A percentile compares a stretch with the other conserved stretches of the same genome.
phyloP scores from a whole-genome alignment of 2,888 invertebrate species.

The Heliconius charithonia region DNA sequence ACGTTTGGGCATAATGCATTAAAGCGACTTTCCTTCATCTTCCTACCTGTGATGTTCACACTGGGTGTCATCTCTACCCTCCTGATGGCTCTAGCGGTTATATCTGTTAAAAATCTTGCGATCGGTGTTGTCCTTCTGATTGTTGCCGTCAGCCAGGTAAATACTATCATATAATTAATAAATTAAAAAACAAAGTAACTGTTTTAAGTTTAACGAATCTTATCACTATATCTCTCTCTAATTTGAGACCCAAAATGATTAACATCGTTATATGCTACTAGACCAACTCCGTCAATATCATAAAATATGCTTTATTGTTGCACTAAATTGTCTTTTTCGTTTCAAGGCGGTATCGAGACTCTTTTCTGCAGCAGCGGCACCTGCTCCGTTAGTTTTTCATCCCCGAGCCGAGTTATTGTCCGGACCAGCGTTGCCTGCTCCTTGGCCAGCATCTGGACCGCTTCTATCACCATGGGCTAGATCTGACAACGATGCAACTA shows the following conservation, averaged over 20 bases:
- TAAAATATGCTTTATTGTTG: not conserved
- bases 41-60: slow-evolving; percentile 90
- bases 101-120: slow-evolving; percentile 89
- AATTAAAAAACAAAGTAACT: not conserved
- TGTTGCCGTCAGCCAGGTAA: slow-evolving; percentile 84
- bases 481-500: slow-evolving; percentile 74
- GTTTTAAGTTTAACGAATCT: too few relatives aligned
- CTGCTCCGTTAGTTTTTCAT: slow-evolving; percentile 76
- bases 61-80: slow-evolving; percentile 90
- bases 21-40: slow-evolving; percentile 87
- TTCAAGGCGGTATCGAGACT: slow-evolving; percentile 73
- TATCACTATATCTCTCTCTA: too few relatives aligned
- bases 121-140: slow-evolving; percentile 87
- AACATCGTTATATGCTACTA: too few relatives aligned
- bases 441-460: slow-evolving; percentile 75
- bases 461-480: slow-evolving; percentile 75
- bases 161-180: not conserved
- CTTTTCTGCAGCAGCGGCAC: slow-evolving; percentile 67
- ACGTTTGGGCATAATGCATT: slow-evolving; percentile 89
- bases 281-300: too few relatives aligned
- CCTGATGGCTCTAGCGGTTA: slow-evolving; percentile 87
- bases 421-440: slow-evolving; percentile 68
- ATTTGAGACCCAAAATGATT: too few relatives aligned
- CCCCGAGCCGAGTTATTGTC: slow-evolving; percentile 74
- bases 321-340: not conserved